Percentiles rank a stretch among this genome's conserved stretches.
Evolutionary conservation across 2,797 vertebrate genomes (phyloP).

Genomic region (Sylvilagus floridanus): DNA sequence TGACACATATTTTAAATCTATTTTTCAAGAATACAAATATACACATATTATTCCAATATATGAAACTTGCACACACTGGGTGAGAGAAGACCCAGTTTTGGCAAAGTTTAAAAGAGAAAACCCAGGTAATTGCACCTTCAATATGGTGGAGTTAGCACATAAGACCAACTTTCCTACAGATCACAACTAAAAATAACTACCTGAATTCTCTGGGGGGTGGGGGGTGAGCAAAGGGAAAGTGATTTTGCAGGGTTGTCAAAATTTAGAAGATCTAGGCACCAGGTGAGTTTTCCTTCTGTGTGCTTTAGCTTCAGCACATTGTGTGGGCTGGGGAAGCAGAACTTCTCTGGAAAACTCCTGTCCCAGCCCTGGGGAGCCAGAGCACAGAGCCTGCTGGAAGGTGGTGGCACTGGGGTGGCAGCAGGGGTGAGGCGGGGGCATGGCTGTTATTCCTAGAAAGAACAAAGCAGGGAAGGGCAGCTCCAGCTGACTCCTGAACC

Average conservation of each 20-base stretch:
- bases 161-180: neutral
- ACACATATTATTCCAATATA: neutral
- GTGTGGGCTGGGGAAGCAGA: neutral
- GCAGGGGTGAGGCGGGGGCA: too few relatives aligned
- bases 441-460: neutral
- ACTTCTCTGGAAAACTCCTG: neutral
- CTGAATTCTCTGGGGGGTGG: neutral
- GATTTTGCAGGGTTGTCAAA: neutral
- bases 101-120: neutral
- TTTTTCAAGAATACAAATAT: neutral
- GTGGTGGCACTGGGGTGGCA: neutral
- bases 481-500: neutral
- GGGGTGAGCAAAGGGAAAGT: neutral
- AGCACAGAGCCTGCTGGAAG: neutral
- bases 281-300: neutral
- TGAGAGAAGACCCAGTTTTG: neutral
- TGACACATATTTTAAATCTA: neutral
- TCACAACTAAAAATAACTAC: neutral
- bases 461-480: neutral
- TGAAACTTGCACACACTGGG: neutral
- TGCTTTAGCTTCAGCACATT: neutral
- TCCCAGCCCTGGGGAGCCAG: neutral
- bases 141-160: neutral
- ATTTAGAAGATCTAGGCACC: neutral
- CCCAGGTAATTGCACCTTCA: neutral